phyloP scores from a whole-genome alignment of 2,113 vertebrate species.

The Polypterus bichir region DNA sequence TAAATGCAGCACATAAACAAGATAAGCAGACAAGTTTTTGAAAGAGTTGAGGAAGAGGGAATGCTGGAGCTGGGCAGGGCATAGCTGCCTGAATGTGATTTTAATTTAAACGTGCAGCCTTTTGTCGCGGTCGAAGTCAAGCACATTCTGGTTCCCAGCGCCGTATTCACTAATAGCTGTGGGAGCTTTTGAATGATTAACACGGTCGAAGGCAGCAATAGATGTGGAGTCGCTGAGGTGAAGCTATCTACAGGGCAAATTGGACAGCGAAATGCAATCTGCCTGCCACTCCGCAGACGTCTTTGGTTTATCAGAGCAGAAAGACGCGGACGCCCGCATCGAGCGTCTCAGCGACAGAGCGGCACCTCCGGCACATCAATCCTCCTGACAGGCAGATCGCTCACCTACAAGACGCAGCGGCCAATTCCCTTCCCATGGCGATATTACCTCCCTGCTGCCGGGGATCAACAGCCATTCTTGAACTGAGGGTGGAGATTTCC shows the following conservation, averaged over 20 bases:
- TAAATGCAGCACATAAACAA: too few species aligned
- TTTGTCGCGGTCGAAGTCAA: not conserved
- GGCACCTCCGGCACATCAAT: not conserved
- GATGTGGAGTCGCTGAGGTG: not conserved
- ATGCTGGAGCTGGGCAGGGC: too few species aligned
- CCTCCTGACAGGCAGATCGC: too few species aligned
- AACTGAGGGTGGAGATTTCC: too few species aligned
- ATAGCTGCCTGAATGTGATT: too few species aligned
- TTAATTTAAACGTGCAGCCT: too few species aligned
- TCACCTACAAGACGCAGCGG: too few species aligned
- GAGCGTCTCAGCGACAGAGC: not conserved
- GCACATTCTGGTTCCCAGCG: not conserved
- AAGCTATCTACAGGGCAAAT: not conserved
- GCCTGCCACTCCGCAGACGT: not conserved
- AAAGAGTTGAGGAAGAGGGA: too few species aligned
- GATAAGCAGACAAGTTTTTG: too few species aligned
- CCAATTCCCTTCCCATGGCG: too few species aligned
- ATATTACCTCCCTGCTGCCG: too few species aligned
- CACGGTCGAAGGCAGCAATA: not conserved
- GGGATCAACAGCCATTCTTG: too few species aligned
- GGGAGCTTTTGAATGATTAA: conserved; percentile 1
- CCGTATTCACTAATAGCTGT: not conserved
- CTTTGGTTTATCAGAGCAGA: not conserved
- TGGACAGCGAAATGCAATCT: not conserved
- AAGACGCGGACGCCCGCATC: not conserved